A percentile compares a stretch with the other conserved stretches of the same genome.
Evolutionary conservation across 1,140 invertebrate genomes (phyloP).

Genomic region (Elymnias hypermnestra): DNA sequence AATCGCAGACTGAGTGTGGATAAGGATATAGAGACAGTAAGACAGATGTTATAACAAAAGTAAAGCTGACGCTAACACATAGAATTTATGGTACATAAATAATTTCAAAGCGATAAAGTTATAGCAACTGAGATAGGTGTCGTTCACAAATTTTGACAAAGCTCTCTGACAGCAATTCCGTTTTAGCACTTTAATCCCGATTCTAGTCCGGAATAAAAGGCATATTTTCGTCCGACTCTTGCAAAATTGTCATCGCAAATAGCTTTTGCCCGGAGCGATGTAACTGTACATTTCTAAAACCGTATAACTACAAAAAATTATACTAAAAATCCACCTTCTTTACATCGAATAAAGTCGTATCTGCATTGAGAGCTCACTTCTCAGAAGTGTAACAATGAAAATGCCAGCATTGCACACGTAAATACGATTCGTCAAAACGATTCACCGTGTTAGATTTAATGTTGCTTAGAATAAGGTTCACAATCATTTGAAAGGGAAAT

Average conservation of each 20-base stretch:
- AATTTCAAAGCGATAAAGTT: neutral
- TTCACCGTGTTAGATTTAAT: slow-evolving; percentile 51
- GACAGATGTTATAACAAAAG: no score
- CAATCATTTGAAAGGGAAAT: slow-evolving; percentile 59
- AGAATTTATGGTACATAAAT: neutral
- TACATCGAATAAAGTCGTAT: slow-evolving; percentile 17
- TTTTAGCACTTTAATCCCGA: slow-evolving; percentile 69
- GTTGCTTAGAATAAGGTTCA: slow-evolving; percentile 51
- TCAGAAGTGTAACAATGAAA: slow-evolving; percentile 71
- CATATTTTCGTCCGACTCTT: slow-evolving; percentile 69
- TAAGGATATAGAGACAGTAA: no score
- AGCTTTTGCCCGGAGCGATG: slow-evolving; percentile 61
- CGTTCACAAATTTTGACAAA: slow-evolving; percentile 61
- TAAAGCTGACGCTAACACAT: no score
- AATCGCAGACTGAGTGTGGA: no score
- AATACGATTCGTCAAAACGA: slow-evolving; percentile 58
- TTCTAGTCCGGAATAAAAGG: slow-evolving; percentile 68
- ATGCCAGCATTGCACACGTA: slow-evolving; percentile 69
- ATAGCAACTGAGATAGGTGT: slow-evolving; percentile 29
- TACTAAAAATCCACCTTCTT: slow-evolving; percentile 24
- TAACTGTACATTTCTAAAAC: slow-evolving; percentile 33
- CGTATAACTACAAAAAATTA: slow-evolving; percentile 21
- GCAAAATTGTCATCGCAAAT: slow-evolving; percentile 75
- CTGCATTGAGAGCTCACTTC: slow-evolving; percentile 10
- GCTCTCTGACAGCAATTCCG: slow-evolving; percentile 64